Conservation (phyloP, 2,888 invertebrate species). For the Cephus spinipes region DNA sequence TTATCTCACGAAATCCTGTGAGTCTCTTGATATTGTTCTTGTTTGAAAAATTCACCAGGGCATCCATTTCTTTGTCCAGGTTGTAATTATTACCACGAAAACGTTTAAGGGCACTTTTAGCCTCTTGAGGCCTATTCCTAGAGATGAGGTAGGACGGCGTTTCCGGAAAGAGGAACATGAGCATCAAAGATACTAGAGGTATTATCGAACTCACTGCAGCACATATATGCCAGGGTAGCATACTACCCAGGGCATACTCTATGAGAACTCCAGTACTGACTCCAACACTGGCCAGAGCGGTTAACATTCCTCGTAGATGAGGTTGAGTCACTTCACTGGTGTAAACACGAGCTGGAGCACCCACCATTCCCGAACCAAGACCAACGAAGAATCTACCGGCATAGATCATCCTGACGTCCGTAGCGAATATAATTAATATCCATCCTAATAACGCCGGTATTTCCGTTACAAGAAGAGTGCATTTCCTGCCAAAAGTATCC, state of each 20-base stretch:
- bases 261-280: constrained; percentile 79
- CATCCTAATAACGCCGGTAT: constrained; percentile 78
- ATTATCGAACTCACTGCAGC: constrained; percentile 74
- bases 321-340: constrained; percentile 80
- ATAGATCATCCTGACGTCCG: constrained; percentile 74
- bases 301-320: constrained; percentile 80
- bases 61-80: constrained; percentile 73
- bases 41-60: constrained; percentile 72
- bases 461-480: constrained; percentile 75
- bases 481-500: constrained; percentile 76
- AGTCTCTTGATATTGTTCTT: constrained; percentile 74
- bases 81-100: constrained; percentile 75
- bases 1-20: constrained; percentile 68
- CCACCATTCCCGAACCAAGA: constrained; percentile 79
- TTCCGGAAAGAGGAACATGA: constrained; percentile 77
- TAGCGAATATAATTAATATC: constrained; percentile 73
- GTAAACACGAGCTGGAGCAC: constrained; percentile 78
- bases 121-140: constrained; percentile 72
- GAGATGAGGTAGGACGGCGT: constrained; percentile 79
- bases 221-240: constrained; percentile 73
- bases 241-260: constrained; percentile 73
- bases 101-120: constrained; percentile 71
- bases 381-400: constrained; percentile 76
- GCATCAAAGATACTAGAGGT: constrained; percentile 72
- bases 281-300: constrained; percentile 78